These are phyloP conservation scores for Chaetodon trifasciatus DNA, from an alignment of 2,797 vertebrate genomes.

Conservation along the genomic window DNA sequence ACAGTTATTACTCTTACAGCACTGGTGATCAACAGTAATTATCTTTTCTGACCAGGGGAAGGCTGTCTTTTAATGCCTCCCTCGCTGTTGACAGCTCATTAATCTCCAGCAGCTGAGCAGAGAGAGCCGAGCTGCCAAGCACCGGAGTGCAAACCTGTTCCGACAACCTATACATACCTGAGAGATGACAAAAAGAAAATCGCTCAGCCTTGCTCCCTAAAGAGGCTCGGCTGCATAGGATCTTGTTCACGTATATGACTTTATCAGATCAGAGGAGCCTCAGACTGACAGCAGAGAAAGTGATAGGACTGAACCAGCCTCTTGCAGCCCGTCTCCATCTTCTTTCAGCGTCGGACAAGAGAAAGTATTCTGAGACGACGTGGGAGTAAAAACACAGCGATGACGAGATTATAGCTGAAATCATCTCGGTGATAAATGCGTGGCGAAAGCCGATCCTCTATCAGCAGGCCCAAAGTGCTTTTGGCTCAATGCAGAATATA, in stretches of 20 bases:
- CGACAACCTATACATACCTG: slow-evolving; percentile 70
- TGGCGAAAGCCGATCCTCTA: slow-evolving; percentile 15
- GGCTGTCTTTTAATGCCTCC: slow-evolving; percentile 61
- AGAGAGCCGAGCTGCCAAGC: slow-evolving; percentile 53
- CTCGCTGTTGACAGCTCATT: slow-evolving; percentile 79
- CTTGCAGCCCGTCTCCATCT: not conserved
- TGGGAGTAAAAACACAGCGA: slow-evolving; percentile 6
- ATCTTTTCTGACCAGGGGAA: slow-evolving; percentile 68
- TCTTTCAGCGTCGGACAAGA: not conserved
- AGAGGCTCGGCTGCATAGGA: slow-evolving; percentile 11
- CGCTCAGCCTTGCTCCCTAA: not conserved
- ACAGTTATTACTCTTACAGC: slow-evolving; percentile 51
- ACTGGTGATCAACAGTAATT: slow-evolving; percentile 74
- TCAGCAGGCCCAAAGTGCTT: slow-evolving; percentile 11
- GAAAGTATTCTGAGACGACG: slow-evolving; percentile 1
- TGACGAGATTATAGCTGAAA: not conserved
- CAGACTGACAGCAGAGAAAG: not conserved
- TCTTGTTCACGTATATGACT: slow-evolving; percentile 14
- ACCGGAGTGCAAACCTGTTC: slow-evolving; percentile 64
- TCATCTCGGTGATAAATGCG: slow-evolving; percentile 3
- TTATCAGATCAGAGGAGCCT: slow-evolving; percentile 25
- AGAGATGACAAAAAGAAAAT: slow-evolving; percentile 56
- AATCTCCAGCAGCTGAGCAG: slow-evolving; percentile 70
- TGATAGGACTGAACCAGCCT: not conserved
- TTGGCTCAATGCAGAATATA: slow-evolving; percentile 14